phyloP scores from a whole-genome alignment of 2,888 invertebrate species.

The Neoitamus cyanurus region DNA sequence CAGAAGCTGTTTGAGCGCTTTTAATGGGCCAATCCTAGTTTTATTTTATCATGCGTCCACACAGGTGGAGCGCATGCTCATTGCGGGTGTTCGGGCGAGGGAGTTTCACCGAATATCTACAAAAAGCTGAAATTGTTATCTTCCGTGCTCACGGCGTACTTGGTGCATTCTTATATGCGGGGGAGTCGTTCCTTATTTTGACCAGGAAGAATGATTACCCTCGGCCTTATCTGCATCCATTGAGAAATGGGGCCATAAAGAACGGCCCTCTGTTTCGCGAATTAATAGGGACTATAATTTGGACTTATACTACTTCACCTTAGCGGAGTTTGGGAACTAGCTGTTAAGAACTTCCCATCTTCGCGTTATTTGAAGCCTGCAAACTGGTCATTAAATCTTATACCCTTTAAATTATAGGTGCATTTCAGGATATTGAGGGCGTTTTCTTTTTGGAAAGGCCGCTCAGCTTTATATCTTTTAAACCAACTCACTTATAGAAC shows the following conservation, averaged over 20 bases:
- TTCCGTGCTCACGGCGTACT: background rate
- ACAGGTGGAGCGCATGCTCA: background rate
- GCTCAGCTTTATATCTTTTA: too few species aligned
- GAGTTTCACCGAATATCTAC: background rate
- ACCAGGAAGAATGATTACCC: background rate
- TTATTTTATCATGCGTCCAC: background rate
- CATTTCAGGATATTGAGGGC: background rate
- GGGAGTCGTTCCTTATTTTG: background rate
- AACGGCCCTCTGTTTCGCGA: background rate
- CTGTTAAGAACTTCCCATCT: background rate
- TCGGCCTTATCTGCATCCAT: background rate
- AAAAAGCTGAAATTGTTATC: background rate
- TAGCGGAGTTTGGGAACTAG: background rate
- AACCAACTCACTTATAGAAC: too few species aligned
- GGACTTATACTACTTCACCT: background rate
- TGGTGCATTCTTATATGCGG: background rate
- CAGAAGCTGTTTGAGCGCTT: background rate
- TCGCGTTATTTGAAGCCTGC: background rate
- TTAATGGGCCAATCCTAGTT: constrained; percentile 7
- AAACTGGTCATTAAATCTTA: background rate
- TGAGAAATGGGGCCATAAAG: background rate
- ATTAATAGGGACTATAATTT: background rate
- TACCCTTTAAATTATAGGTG: too few species aligned
- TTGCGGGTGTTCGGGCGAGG: background rate
- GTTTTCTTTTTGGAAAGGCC: too few species aligned